These are phyloP conservation scores for Gavialis gangeticus DNA, from an alignment of 2,113 vertebrate species.

Conservation along the genomic window DNA sequence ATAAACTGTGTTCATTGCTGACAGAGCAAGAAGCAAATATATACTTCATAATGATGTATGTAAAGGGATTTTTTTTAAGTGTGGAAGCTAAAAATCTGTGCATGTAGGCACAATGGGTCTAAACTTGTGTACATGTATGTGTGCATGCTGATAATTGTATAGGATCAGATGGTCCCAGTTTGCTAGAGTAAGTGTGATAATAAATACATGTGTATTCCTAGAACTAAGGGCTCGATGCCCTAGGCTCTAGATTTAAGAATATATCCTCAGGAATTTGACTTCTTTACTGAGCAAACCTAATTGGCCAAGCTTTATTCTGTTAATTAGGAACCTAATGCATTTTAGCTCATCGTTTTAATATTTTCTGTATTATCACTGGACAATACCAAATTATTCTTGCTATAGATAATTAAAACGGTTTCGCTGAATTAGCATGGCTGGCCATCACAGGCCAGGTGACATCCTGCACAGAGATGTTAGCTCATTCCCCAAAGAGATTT, in stretches of 20 bases:
- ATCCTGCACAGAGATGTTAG: slow-evolving; percentile 19
- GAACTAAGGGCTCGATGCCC: not conserved
- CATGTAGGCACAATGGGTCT: not conserved
- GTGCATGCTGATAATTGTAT: not conserved
- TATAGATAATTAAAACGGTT: slow-evolving; percentile 15
- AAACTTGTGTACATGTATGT: not conserved
- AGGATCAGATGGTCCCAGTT: not conserved
- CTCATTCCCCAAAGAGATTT: slow-evolving; percentile 26
- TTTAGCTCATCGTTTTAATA: not conserved
- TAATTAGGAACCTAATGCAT: not conserved
- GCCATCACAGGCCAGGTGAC: not conserved
- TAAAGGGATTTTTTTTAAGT: not conserved
- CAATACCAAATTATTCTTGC: not conserved
- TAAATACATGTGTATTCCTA: not conserved
- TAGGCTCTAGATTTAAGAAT: not conserved
- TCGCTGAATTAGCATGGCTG: not conserved
- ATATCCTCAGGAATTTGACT: not conserved
- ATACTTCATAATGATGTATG: not conserved
- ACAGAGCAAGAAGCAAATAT: not conserved
- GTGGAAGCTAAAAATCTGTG: not conserved
- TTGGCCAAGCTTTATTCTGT: not conserved
- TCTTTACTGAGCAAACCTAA: not conserved
- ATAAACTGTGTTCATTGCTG: not conserved
- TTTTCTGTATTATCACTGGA: not conserved
- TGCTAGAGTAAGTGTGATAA: not conserved